A percentile compares a stretch with the other conserved stretches of the same genome.
phyloP scores from a whole-genome alignment of 2,888 invertebrate genomes.

The Carterocephalus palaemon region DNA sequence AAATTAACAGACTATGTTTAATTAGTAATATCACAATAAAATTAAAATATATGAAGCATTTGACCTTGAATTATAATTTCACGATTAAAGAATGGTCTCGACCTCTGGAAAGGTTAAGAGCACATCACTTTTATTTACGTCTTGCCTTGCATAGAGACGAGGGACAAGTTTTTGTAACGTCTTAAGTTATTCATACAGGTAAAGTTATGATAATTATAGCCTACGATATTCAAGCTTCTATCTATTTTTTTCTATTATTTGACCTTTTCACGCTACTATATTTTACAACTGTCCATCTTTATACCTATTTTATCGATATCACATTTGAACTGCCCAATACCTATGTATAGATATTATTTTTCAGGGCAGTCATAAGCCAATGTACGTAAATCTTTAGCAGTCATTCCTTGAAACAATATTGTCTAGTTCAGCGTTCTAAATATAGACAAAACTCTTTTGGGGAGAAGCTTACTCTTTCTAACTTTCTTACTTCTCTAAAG shows the following conservation, averaged over 20 bases:
- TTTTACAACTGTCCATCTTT: slow-evolving; percentile 7
- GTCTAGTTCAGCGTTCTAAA: too few species aligned
- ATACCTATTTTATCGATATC: too few species aligned
- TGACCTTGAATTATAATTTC: slow-evolving; percentile 70
- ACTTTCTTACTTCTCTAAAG: too few species aligned
- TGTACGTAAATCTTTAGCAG: too few species aligned
- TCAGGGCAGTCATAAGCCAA: too few species aligned
- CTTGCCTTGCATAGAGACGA: slow-evolving; percentile 47
- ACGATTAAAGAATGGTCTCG: slow-evolving; percentile 54
- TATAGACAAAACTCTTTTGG: too few species aligned
- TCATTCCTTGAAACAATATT: too few species aligned
- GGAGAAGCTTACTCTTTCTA: too few species aligned
- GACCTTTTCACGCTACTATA: slow-evolving; percentile 30
- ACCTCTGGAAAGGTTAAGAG: slow-evolving; percentile 73
- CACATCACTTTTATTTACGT: slow-evolving; percentile 69
- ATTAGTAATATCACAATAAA: background rate
- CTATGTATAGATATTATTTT: too few species aligned
- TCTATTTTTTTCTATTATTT: slow-evolving; percentile 30
- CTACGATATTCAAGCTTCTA: slow-evolving; percentile 32
- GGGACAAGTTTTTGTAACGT: slow-evolving; percentile 49
- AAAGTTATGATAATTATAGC: slow-evolving; percentile 33
- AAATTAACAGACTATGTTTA: too few species aligned
- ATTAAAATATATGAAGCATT: slow-evolving; percentile 37
- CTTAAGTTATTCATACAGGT: slow-evolving; percentile 33
- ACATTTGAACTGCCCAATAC: too few species aligned